phyloP scores from a whole-genome alignment of 2,797 vertebrate genomes.

The Rhadinocentrus ornatus region DNA sequence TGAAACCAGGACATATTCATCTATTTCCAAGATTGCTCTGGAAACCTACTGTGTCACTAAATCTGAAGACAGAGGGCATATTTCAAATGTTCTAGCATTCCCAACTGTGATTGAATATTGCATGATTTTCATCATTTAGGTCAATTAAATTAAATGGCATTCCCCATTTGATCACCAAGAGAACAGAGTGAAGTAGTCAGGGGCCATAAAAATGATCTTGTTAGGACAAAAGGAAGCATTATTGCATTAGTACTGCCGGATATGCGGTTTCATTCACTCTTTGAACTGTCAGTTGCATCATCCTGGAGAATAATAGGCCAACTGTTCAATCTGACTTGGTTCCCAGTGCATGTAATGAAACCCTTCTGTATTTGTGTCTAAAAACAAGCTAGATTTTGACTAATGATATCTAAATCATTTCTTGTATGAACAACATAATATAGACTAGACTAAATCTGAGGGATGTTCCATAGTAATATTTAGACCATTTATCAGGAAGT shows the following conservation, averaged over 20 bases:
- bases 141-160: constrained; percentile 42
- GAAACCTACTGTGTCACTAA: constrained; percentile 72
- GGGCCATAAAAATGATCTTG: constrained; percentile 28
- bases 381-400: constrained; percentile 51
- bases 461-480: constrained; percentile 62
- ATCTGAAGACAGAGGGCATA: constrained; percentile 56
- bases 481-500: constrained; percentile 65
- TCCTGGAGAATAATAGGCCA: constrained; percentile 40
- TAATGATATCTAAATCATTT: constrained; percentile 58
- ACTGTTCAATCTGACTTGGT: constrained; percentile 34
- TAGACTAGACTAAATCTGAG: constrained; percentile 61
- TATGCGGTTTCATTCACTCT: constrained; percentile 51
- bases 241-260: constrained; percentile 36
- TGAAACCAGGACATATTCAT: constrained; percentile 78
- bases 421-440: constrained; percentile 48
- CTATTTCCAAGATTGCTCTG: constrained; percentile 76
- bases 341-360: constrained; percentile 52
- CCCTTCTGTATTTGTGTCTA: constrained; percentile 30
- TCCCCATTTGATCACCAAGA: constrained; percentile 43
- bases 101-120: constrained; percentile 55
- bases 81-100: constrained; percentile 60
- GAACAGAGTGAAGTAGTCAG: constrained; percentile 28
- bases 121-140: constrained; percentile 35
- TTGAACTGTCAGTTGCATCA: constrained; percentile 56
- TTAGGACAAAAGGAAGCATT: constrained; percentile 32